Evolutionary conservation across 1,140 invertebrate species (phyloP), one percentile per base, ranked within the genome.

Genomic region (Trichonephila clavata): DNA sequence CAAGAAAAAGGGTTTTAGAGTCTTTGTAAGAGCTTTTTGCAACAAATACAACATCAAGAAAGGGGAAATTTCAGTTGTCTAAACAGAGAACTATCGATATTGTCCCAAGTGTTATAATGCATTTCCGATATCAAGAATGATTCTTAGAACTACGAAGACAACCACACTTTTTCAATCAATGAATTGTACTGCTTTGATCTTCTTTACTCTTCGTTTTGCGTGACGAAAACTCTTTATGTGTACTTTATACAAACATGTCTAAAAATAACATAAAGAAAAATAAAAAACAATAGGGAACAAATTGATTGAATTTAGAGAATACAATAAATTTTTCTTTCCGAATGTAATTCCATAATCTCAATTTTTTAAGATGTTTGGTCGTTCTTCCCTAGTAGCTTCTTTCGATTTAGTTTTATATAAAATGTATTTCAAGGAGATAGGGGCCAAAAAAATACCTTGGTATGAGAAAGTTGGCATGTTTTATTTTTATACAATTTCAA

Each of bases 51-150:
- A 86, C 63, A 68, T 88, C 32, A 68, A 43, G 63, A 88, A 39
- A 18, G 57, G 13, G 18, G 10, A 86, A 61, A n/a, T 86, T 86
- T 59, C 57, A 59, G 32, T 21, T 77, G n/a, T 57, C 24, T 20
- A 80, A 61, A 90, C 50, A 90, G 71, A 77, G 88, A 27, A 50
- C 57, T 90, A 90, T 90, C 88, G 88, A 90, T 80, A 90, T 90
- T 90, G 88, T 90, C 63, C 88, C 88, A 60, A 90, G 65, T 80
- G 88, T 68, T 80, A 63, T 90, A 90, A 39, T 39, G 32, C 32
- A 39, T 80, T 90, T 90, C 88, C 88, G 57, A 90, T 90, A 90
- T 68, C 20, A 27, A n/a, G 21, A 65, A 90, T 90, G 88, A 90
- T 90, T 90, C 88, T 90, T 63, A 60, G 71, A 90, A 80, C 21